phyloP scores from a whole-genome alignment of 2,113 vertebrate genomes.

The Misgurnus anguillicaudatus region DNA sequence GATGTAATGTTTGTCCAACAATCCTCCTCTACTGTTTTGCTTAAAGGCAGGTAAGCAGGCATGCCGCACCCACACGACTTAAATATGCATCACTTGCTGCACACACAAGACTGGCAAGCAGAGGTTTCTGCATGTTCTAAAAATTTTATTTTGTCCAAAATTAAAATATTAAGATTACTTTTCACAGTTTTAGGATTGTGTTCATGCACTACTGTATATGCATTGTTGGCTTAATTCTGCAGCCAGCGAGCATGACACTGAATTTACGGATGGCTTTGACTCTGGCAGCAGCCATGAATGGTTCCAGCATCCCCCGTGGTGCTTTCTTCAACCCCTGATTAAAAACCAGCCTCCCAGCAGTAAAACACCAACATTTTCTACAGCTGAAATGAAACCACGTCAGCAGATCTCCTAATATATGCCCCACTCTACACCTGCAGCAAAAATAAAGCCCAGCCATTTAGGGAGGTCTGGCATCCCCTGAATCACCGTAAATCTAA shows the following conservation, averaged over 20 bases:
- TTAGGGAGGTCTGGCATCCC: neutral
- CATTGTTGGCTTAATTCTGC: slow-evolving; percentile 13
- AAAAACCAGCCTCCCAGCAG: slow-evolving; percentile 46
- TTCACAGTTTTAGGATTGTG: too few species aligned
- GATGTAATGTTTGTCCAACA: too few species aligned
- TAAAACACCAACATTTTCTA: slow-evolving; percentile 43
- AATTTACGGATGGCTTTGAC: slow-evolving; percentile 44
- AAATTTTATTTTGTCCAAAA: too few species aligned
- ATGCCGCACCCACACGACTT: too few species aligned
- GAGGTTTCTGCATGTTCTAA: too few species aligned
- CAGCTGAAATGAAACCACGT: slow-evolving; percentile 26
- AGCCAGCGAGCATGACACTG: slow-evolving; percentile 31
- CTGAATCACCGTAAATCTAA: slow-evolving; percentile 28
- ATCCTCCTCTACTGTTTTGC: too few species aligned
- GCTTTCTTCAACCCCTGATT: slow-evolving; percentile 50
- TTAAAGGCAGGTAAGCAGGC: too few species aligned
- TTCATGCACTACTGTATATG: slow-evolving; percentile 18
- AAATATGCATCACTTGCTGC: too few species aligned
- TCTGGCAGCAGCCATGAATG: slow-evolving; percentile 26
- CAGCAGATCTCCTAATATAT: slow-evolving; percentile 45
- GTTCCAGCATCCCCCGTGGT: slow-evolving; percentile 38
- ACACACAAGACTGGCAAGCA: too few species aligned
- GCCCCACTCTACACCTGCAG: slow-evolving; percentile 35
- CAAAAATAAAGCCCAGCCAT: slow-evolving; percentile 23
- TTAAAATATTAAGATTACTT: neutral